A percentile compares a stretch with the other conserved stretches of the same genome.
Conservation (phyloP, 2,113 vertebrate genomes). For the Plestiodon gilberti region DNA sequence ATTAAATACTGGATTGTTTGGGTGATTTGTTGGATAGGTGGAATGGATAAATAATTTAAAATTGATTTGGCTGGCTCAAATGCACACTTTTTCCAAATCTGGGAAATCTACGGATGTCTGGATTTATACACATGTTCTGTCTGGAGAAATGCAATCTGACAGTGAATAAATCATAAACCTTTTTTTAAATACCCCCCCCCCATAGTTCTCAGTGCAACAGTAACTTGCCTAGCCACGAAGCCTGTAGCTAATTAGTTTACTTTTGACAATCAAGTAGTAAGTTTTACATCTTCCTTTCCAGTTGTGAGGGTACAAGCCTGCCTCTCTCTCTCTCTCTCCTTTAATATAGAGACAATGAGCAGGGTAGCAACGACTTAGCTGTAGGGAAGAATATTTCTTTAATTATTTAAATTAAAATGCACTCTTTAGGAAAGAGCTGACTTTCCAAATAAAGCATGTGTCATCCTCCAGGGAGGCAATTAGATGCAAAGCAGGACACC, state of each 20-base stretch:
- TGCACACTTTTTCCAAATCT: background rate
- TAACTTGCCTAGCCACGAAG: background rate
- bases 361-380: conserved; percentile 1
- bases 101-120: background rate
- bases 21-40: background rate
- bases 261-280: background rate
- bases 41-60: background rate
- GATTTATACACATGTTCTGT: background rate
- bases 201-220: background rate
- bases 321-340: background rate
- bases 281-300: conserved; percentile 29
- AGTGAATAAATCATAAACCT: background rate
- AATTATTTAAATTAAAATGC: conserved; percentile 21
- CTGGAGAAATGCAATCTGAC: background rate
- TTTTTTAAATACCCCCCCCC: too few species aligned
- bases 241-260: background rate
- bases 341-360: background rate
- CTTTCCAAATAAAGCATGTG: conserved; percentile 52
- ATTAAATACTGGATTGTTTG: conserved; percentile 11
- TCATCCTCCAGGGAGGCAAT: conserved; percentile 63
- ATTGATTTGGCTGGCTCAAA: background rate
- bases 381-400: conserved; percentile 1
- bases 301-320: background rate
- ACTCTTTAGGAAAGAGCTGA: conserved; percentile 49
- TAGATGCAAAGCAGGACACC: conserved; percentile 57